These are phyloP conservation scores for Musca vetustissima DNA, from an alignment of 1,140 invertebrate genomes.

Conservation along the genomic window DNA sequence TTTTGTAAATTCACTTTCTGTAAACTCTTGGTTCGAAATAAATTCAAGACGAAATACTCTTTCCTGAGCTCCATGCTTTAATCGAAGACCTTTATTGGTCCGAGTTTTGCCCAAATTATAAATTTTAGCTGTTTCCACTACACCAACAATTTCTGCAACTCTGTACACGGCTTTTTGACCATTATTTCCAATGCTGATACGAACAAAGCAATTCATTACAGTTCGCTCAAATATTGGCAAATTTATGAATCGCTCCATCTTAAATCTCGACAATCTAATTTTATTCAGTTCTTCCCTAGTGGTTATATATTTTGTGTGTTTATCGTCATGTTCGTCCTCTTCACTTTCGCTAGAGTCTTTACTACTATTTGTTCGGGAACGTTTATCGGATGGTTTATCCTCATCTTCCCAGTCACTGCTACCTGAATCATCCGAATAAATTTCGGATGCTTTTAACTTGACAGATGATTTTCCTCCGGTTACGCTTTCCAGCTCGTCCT, in stretches of 20 bases:
- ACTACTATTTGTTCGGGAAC: slow-evolving; percentile 55
- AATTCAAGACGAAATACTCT: slow-evolving; percentile 94
- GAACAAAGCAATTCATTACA: slow-evolving; percentile 90
- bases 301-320: slow-evolving; percentile 64
- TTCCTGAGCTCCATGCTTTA: slow-evolving; percentile 86
- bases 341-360: slow-evolving; percentile 61
- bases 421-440: slow-evolving; percentile 93
- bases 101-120: slow-evolving; percentile 88
- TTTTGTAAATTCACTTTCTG: slow-evolving; percentile 88
- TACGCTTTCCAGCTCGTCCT: slow-evolving; percentile 63
- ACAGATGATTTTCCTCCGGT: slow-evolving; percentile 55
- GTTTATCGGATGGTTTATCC: slow-evolving; percentile 57
- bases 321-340: slow-evolving; percentile 50
- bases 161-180: slow-evolving; percentile 80
- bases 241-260: slow-evolving; percentile 93
- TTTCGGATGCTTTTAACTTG: slow-evolving; percentile 88
- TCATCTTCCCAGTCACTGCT: slow-evolving; percentile 62
- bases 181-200: slow-evolving; percentile 94
- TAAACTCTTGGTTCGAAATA: slow-evolving; percentile 96
- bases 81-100: slow-evolving; percentile 85
- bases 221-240: slow-evolving; percentile 92
- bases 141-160: slow-evolving; percentile 91
- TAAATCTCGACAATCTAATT: slow-evolving; percentile 86
- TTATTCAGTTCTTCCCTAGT: slow-evolving; percentile 83
- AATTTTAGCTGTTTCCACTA: slow-evolving; percentile 92